phyloP scores from a whole-genome alignment of 2,888 invertebrate genomes.

The Aelia acuminata region DNA sequence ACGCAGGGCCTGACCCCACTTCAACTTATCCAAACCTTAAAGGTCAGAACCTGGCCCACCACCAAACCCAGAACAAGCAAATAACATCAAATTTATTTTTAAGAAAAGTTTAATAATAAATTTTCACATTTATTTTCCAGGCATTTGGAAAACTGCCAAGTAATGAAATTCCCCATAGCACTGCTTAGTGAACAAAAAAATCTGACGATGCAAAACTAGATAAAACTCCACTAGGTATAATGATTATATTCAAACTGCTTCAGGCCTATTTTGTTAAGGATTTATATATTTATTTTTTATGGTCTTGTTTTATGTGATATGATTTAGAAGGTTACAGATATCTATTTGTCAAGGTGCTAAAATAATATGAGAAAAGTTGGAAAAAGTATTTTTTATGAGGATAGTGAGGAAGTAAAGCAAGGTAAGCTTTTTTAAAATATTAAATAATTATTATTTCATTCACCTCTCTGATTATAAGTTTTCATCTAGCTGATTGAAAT shows the following conservation, averaged over 20 bases:
- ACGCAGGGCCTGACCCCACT: conserved; percentile 41
- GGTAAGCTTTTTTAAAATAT: neutral
- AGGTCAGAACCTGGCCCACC: conserved; percentile 45
- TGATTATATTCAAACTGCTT: neutral
- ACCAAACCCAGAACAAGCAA: neutral
- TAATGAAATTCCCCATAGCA: neutral
- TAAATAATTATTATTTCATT: neutral
- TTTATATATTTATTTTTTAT: neutral
- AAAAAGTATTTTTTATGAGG: conserved; percentile 57
- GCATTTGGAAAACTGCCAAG: conserved; percentile 15
- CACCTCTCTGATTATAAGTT: neutral
- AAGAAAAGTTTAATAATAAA: neutral
- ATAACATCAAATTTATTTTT: neutral
- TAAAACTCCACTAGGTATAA: neutral
- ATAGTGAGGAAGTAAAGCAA: conserved; percentile 29
- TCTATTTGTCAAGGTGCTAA: conserved; percentile 10
- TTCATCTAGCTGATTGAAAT: neutral
- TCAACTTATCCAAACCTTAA: conserved; percentile 2
- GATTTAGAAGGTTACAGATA: conserved; percentile 27
- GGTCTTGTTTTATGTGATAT: conserved; percentile 1
- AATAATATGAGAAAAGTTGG: conserved; percentile 57
- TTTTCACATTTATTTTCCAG: neutral
- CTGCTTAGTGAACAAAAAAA: conserved; percentile 32
- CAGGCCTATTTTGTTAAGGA: neutral
- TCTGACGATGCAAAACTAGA: neutral